Evolutionary conservation across 2,888 invertebrate species (phyloP).

Genomic region (Quadroppia sp.): DNA sequence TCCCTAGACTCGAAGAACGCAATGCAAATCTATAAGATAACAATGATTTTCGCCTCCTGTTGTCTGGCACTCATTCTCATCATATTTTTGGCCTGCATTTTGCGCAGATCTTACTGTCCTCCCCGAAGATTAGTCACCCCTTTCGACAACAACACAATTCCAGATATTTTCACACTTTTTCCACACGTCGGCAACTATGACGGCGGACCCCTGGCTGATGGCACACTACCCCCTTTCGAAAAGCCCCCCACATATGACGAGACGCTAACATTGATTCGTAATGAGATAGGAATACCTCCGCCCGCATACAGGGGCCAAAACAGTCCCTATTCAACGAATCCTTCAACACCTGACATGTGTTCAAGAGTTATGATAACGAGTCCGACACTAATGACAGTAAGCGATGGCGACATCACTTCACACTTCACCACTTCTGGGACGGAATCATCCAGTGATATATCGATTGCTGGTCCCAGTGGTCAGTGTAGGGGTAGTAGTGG

Average conservation of each 20-base stretch:
- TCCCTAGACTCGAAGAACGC: background rate
- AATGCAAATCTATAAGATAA: constrained; percentile 41
- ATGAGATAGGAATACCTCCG: constrained; percentile 39
- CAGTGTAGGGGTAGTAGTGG: background rate
- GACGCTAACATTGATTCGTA: constrained; percentile 33
- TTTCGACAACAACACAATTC: background rate
- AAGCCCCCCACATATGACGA: constrained; percentile 40
- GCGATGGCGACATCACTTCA: background rate
- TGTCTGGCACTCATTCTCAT: constrained; percentile 40
- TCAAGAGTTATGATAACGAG: constrained; percentile 8
- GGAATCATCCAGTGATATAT: background rate
- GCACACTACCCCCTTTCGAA: constrained; percentile 27
- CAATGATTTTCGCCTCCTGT: constrained; percentile 41
- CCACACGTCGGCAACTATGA: constrained; percentile 33
- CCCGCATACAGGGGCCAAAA: constrained; percentile 25
- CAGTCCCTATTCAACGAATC: background rate
- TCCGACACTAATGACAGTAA: background rate
- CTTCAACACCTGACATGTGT: constrained; percentile 4
- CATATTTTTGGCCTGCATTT: constrained; percentile 38
- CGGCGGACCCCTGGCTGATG: constrained; percentile 15
- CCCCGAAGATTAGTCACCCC: background rate
- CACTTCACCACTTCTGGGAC: background rate
- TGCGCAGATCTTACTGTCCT: constrained; percentile 35
- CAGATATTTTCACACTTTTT: constrained; percentile 32
- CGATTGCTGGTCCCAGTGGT: constrained; percentile 25